Base-by-base conservation (phyloP, 2,888 invertebrate species). In the Cremastinae sp. region DNA sequence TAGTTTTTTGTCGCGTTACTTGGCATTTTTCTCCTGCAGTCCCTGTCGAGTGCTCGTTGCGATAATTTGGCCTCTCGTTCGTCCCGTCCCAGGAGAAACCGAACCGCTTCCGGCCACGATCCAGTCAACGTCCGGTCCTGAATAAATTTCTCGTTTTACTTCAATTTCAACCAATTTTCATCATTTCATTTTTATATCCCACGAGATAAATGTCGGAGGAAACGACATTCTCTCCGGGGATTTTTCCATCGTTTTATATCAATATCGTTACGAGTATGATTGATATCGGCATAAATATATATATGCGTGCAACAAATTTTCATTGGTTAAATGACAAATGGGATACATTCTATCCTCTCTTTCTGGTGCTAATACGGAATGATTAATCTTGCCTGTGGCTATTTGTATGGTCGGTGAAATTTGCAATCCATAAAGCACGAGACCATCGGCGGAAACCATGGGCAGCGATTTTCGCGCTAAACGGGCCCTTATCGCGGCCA, bases 91-190 rank as follows among this genome's bases (percentile, higher is more conserved):
- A 0, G 92, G 91, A 1, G 92, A 92, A 20, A 93, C 91, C 0
- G 93, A 92, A 5, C 92, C 93, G 80, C 92, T 91, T 45, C 93
- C 94, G 38, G 93, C 91, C 71, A 93, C 90, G 65, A 96, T 93
- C 95, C 96, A 96, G 68, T 95, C 95, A 38, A 95, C 92, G 87
- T 96, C 96, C 7, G 94, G 92, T 51, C 94, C 94, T 87, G 75
- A 36, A 76, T 78, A 18, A 47, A 61, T 47, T 16, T 28, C 28
- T n/a, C 14, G 12, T 45, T 34, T 34, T 28, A 3, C 16, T 47
- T 34, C 16, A 28, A 28, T 28, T 14, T 7, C 16, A 28, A 45
- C 16, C 16, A n/a, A n/a, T n/a, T 14, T 3, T 45, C 4, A 45
- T 45, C 45, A 16, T 45, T 45, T 45, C 7, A 45, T 45, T 41